These are phyloP conservation scores for Phoxinus dragarum DNA, from an alignment of 2,797 vertebrate genomes.

Conservation along the genomic window DNA sequence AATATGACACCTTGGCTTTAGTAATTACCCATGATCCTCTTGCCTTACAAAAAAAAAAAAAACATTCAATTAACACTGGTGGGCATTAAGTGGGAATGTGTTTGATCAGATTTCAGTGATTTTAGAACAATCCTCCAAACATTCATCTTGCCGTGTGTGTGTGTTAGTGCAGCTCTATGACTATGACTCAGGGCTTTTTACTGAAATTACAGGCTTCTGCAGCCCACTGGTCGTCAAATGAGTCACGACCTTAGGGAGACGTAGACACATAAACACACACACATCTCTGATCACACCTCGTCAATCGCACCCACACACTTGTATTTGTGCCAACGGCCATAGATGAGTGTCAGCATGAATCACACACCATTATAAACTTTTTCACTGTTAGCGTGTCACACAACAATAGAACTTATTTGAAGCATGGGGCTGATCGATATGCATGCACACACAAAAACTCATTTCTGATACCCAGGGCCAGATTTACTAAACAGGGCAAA, in stretches of 20 bases:
- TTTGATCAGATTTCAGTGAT: conserved; percentile 12
- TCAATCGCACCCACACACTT: conserved; percentile 48
- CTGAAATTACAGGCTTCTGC: conserved; percentile 49
- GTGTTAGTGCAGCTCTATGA: conserved; percentile 41
- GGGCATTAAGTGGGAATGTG: not conserved
- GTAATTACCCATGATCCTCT: conserved; percentile 55
- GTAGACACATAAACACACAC: conserved; percentile 41
- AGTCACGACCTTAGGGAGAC: conserved; percentile 53
- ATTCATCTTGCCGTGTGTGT: conserved; percentile 18
- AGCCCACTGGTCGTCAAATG: conserved; percentile 47
- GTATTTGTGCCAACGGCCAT: conserved; percentile 35
- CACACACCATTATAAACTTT: conserved; percentile 44
- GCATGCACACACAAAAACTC: not conserved
- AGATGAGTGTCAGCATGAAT: conserved; percentile 49
- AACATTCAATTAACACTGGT: conserved; percentile 44
- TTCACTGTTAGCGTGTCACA: not conserved
- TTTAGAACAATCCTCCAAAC: conserved; percentile 19
- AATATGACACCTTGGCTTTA: conserved; percentile 50
- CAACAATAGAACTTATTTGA: conserved; percentile 29
- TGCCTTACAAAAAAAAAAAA: conserved; percentile 26
- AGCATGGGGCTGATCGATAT: not conserved
- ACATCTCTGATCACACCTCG: conserved; percentile 49
- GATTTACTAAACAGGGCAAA: no score
- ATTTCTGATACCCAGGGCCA: not conserved
- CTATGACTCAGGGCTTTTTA: conserved; percentile 57